Evolutionary conservation across 2,888 invertebrate genomes (phyloP).

Genomic region (Pseudococcus longispinus): DNA sequence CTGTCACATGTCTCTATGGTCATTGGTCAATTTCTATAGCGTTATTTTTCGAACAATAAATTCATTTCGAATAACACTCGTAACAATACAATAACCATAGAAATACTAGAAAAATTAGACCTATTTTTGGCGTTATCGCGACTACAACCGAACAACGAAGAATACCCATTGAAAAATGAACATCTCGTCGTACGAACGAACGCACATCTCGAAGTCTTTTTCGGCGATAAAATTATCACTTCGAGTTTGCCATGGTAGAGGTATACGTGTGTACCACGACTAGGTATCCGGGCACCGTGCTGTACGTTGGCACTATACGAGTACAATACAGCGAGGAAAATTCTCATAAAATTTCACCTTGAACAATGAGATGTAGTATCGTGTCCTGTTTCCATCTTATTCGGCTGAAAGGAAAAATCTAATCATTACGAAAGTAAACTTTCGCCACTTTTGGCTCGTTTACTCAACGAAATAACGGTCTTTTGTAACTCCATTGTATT

Average conservation of each 20-base stretch:
- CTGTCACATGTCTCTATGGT: no score
- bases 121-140: no score
- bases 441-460: not conserved
- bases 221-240: not conserved
- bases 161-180: not conserved
- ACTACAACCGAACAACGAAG: not conserved
- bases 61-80: no score
- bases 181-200: not conserved
- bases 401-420: not conserved
- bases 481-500: not conserved
- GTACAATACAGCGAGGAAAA: not conserved
- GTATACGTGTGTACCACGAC: no score
- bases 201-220: not conserved
- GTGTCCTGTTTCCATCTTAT: not conserved
- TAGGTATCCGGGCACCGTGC: no score
- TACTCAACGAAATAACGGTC: conserved; percentile 1
- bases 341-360: not conserved
- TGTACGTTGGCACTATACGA: not conserved
- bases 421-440: conserved; percentile 3
- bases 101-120: no score
- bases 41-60: no score
- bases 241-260: not conserved
- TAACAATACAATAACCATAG: no score
- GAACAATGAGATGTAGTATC: not conserved
- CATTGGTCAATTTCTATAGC: no score